Conservation (phyloP, 2,888 invertebrate species). For the Pristionchus exspectatus region DNA sequence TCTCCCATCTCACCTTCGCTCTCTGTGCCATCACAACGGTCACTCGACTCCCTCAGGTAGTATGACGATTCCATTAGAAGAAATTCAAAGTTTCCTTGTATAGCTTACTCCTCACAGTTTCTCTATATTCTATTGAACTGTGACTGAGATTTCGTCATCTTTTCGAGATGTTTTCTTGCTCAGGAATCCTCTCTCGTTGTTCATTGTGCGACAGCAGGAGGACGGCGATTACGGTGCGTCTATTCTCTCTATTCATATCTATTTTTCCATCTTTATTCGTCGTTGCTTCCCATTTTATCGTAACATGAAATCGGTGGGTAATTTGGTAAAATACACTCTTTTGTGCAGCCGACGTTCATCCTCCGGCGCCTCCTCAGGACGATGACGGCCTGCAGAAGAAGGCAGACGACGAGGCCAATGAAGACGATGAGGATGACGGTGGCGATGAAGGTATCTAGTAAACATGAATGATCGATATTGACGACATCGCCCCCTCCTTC, state of each 20-base stretch:
- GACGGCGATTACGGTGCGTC: slow-evolving; percentile 49
- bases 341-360: slow-evolving; percentile 46
- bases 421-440: background rate
- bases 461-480: too few species aligned
- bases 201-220: slow-evolving; percentile 38
- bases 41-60: slow-evolving; percentile 19
- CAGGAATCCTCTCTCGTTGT: slow-evolving; percentile 31
- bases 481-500: too few species aligned
- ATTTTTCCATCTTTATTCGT: background rate
- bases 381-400: too few species aligned
- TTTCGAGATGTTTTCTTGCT: too few species aligned
- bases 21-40: slow-evolving; percentile 9
- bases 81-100: too few species aligned
- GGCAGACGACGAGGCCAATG: background rate
- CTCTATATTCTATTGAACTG: too few species aligned
- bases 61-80: too few species aligned
- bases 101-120: too few species aligned
- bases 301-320: background rate
- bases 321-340: too few species aligned
- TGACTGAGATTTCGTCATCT: too few species aligned
- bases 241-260: background rate
- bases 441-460: too few species aligned
- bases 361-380: slow-evolving; percentile 16
- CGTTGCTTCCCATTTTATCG: background rate
- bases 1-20: slow-evolving; percentile 15